Base-by-base conservation (phyloP, 2,113 vertebrate genomes). In the Pyrgilauda ruficollis region DNA sequence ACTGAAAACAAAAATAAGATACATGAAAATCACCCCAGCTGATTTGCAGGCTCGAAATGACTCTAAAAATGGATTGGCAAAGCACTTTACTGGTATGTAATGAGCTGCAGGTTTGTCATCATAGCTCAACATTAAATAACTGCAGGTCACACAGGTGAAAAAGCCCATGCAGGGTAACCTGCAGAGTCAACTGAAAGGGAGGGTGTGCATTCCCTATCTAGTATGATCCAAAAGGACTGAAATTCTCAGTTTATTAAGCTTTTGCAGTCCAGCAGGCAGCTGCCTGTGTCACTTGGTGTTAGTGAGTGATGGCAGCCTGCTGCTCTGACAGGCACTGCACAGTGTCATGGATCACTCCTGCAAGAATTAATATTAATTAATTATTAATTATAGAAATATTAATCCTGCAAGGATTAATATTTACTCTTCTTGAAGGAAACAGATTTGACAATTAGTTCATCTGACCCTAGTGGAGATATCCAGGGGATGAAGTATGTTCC, bases 1-100 rank as follows among this genome's bases (percentile, higher is more conserved):
- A 69, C 99, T 99, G 95, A 27, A 96, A 84, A 69, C 92, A 76
- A 96, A 84, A 93, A 77, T 17, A 94, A 2, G 26, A 22, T 18
- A 43, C 6, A 30, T 85, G 53, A 95, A 52, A 79, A 63, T 63
- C 63, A 52, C 28, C 28, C 7, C 28, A 26, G 55, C 27, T 72
- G 64, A 80, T 77, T 74, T 5, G 0, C 30, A 92, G 52, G 46
- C 39, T 72, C 20, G 0, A 50, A 91, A 41, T 50, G 3, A 55
- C 59, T 62, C 49, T 55, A 73, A 70, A 87, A 81, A 73, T 17
- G 47, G n/a, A 37, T 0, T 2, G 61, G 26, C 18, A 73, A 64
- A 95, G 24, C 49, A 69, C 14, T 93, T 52, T 13, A 28, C 19
- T 3, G 5, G 24, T 39, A 35, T 0, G 5, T 30, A 69, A 69